phyloP scores from a whole-genome alignment of 2,797 vertebrate species.

The Mus spretus region DNA sequence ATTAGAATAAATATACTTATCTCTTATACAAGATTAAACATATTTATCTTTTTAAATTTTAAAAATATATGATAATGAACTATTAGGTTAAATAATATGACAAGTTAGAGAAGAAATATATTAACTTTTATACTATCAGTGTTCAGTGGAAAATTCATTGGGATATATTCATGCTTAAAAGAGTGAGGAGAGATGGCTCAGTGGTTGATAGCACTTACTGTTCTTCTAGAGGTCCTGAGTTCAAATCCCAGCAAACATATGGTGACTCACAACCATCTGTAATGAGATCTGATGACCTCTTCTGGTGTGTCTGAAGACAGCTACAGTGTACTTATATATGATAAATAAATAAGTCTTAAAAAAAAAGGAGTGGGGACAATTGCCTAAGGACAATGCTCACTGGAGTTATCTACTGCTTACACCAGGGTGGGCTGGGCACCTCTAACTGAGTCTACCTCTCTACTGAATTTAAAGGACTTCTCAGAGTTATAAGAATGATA shows the following conservation, averaged over 20 bases:
- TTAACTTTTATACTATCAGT: neutral
- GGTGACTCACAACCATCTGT: no score
- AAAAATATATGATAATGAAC: neutral
- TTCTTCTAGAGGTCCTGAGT: no score
- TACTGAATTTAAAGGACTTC: neutral
- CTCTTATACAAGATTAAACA: neutral
- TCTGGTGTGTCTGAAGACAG: no score
- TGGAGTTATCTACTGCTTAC: neutral
- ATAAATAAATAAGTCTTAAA: no score
- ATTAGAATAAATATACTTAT: neutral
- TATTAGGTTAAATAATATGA: slow-evolving; percentile 5
- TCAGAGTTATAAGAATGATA: neutral
- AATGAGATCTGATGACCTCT: no score
- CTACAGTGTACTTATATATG: no score
- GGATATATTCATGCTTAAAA: slow-evolving; percentile 18
- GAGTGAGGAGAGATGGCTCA: no score
- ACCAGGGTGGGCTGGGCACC: neutral
- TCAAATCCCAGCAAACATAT: no score
- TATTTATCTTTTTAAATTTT: neutral
- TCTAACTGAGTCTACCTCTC: neutral
- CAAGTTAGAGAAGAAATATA: neutral
- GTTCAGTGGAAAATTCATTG: neutral
- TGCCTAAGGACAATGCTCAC: neutral
- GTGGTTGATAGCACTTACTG: no score
- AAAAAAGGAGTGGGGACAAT: neutral